Evolutionary conservation across 2,113 vertebrate species (phyloP).

Genomic region (Corythornis vintsioides): DNA sequence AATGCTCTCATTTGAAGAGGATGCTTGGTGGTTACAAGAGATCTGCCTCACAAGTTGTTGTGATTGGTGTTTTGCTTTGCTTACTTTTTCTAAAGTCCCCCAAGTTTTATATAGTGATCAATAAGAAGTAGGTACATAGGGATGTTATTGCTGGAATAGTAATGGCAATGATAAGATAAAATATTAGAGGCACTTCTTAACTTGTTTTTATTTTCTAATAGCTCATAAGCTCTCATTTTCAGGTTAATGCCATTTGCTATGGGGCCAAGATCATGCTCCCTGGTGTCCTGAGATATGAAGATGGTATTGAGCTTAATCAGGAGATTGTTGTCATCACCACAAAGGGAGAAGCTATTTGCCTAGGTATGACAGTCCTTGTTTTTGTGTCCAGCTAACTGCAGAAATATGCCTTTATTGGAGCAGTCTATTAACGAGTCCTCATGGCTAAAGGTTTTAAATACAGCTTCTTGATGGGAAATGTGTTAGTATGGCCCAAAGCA

Average conservation of each 20-base stretch:
- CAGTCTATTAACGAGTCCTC: background rate
- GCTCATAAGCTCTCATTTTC: background rate
- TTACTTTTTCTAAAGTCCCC: background rate
- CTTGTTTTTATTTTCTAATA: background rate
- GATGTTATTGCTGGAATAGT: background rate
- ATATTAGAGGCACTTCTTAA: background rate
- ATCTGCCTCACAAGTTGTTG: background rate
- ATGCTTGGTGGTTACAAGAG: background rate
- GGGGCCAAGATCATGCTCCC: slow-evolving; percentile 98
- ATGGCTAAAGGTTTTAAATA: background rate
- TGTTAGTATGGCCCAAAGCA: background rate
- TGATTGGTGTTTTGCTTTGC: background rate
- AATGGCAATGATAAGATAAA: background rate
- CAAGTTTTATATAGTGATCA: background rate
- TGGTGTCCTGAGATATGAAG: slow-evolving; percentile 92
- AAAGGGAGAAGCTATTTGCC: slow-evolving; percentile 95
- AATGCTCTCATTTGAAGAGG: background rate
- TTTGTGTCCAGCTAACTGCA: background rate
- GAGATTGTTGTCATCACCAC: slow-evolving; percentile 96
- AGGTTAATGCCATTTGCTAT: slow-evolving; percentile 98
- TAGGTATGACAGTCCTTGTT: slow-evolving; percentile 76
- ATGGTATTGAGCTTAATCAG: slow-evolving; percentile 95
- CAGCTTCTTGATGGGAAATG: background rate
- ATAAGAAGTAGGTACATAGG: background rate
- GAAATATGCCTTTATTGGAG: background rate